phyloP scores from a whole-genome alignment of 2,797 vertebrate species.

The Notoglanidium macrostoma region DNA sequence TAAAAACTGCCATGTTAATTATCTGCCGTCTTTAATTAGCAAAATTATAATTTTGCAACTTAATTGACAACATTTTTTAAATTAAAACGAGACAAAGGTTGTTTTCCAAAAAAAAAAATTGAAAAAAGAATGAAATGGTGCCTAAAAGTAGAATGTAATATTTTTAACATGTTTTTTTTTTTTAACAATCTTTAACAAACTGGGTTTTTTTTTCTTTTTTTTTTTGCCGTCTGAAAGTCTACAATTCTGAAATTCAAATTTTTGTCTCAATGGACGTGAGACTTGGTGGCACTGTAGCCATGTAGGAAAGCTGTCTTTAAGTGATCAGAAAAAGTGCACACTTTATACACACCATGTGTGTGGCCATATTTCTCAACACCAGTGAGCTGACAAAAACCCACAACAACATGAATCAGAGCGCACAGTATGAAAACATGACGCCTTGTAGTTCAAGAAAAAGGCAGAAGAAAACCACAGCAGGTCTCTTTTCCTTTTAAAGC shows the following conservation, averaged over 20 bases:
- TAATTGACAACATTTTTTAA: too few species aligned
- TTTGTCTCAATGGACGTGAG: neutral
- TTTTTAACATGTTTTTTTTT: neutral
- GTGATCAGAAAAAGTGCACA: constrained; percentile 31
- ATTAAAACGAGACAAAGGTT: too few species aligned
- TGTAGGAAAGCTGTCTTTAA: constrained; percentile 20
- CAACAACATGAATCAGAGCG: neutral
- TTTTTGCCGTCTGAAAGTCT: too few species aligned
- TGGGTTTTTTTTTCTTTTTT: too few species aligned
- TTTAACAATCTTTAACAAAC: too few species aligned
- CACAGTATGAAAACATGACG: neutral
- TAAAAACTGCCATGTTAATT: neutral
- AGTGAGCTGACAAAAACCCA: neutral
- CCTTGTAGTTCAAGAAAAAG: neutral
- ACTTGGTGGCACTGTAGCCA: neutral
- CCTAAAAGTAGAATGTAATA: neutral
- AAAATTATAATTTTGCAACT: neutral
- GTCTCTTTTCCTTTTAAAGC: neutral
- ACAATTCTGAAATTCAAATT: neutral
- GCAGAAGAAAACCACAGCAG: neutral
- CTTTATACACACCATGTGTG: constrained; percentile 52
- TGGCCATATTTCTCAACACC: constrained; percentile 28
- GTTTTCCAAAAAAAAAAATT: neutral
- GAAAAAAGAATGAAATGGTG: neutral
- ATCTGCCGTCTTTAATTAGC: neutral